A percentile compares a stretch with the other conserved stretches of the same genome.
Conservation (phyloP, 1,140 invertebrate genomes). For the Cherax destructor region DNA sequence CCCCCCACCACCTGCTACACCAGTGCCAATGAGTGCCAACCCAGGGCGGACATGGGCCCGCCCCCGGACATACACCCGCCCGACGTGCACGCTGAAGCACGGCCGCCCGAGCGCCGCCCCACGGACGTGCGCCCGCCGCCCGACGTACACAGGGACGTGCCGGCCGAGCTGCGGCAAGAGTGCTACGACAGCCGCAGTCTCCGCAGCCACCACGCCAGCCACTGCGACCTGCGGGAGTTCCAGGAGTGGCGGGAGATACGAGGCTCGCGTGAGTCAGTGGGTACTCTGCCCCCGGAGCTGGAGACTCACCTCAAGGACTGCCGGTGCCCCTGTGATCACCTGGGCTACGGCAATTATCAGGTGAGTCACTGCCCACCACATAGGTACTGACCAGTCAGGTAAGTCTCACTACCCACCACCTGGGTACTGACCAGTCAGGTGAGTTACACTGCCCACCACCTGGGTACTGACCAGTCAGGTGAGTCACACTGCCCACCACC, state of each 20-base stretch:
- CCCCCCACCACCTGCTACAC: constrained; percentile 26
- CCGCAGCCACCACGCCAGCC: constrained; percentile 69
- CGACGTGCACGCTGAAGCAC: neutral
- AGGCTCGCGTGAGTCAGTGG: constrained; percentile 68
- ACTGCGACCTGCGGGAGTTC: constrained; percentile 71
- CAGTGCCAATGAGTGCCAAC: constrained; percentile 22
- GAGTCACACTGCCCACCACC: neutral
- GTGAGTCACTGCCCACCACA: neutral
- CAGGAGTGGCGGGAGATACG: constrained; percentile 68
- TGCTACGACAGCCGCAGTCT: constrained; percentile 51
- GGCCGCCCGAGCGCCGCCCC: neutral
- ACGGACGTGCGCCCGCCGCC: constrained; percentile 28
- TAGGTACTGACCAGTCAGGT: neutral
- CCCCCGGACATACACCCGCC: constrained; percentile 27
- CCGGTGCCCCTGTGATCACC: constrained; percentile 71
- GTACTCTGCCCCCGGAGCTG: constrained; percentile 69
- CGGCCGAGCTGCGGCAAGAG: constrained; percentile 49
- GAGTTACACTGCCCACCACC: too few relatives aligned
- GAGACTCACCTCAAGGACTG: constrained; percentile 71
- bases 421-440: too few relatives aligned
- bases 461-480: constrained; percentile 30
- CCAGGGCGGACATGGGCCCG: constrained; percentile 38
- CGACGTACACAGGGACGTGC: constrained; percentile 29
- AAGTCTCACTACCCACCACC: neutral
- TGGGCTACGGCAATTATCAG: constrained; percentile 72